Evolutionary conservation across 23 tunicate species (phyloP), one percentile per base, ranked within the genome.

Genomic region (Oikopleura albicans): DNA sequence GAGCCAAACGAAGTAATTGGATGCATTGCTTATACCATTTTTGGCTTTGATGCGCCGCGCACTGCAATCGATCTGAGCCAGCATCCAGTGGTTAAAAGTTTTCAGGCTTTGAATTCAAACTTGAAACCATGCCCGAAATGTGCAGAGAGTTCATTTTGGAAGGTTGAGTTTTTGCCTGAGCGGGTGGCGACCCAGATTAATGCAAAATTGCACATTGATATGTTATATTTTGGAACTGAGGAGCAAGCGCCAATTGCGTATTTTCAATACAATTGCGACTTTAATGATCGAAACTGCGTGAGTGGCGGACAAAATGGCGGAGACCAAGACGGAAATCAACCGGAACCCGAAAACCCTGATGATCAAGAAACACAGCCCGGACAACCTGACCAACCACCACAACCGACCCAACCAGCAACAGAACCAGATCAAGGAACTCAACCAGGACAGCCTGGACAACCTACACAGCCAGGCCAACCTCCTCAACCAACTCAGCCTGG

Each of bases 11-110:
- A 37, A 16, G 79, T 29, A 2, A 27, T 71, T 37, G 79, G 79
- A 71, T 71, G 79, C 79, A 37, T 2, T 16, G 36, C 34, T 2
- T 12, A 71, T 16, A 27, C 31, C 4, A 12, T 71, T 29, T 22
- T 71, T 16, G 79, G 79, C 35, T 71, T 71, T 71, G 79, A 71
- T 49, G 63, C 63, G 12, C 63, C 63, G 22, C 63, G 63, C 12
- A 49, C 63, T 22, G 22, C 63, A 12, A 49, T 49, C 16, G 22
- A 8, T 49, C 22, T 49, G 63, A 12, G 16, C 63, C 63, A 49
- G 22, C 12, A 49, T 49, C 16, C 12, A 49, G 63, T 49, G 16
- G n/a, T n/a, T n/a, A 49, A 49, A 22, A 22, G 22, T 12, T 49
- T 49, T 8, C 12, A 8, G 12, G 63, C 63, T 22, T 22, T 49